Evolutionary conservation across 2,113 vertebrate genomes (phyloP), one percentile per base, ranked within the genome.

Genomic region (Rhea americana): DNA sequence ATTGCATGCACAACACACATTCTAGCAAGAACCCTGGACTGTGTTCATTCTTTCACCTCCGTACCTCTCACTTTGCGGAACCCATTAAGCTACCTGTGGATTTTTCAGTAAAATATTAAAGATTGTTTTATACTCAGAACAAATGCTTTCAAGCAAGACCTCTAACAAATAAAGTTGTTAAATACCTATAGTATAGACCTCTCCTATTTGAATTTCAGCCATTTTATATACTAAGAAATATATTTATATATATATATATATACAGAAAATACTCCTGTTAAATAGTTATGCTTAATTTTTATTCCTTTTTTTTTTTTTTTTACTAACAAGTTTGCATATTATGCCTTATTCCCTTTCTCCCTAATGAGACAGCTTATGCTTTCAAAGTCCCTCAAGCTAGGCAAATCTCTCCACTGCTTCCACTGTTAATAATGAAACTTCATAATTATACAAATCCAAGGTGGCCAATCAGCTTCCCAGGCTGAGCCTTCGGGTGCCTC

Each of bases 1-100:
- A 98, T 98, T 98, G 98, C 98, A 97, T 98, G 98, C 98, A 98
- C 97, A 98, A 98, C 98, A 98, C 97, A 98, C 96, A 97, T 97
- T 98, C 97, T 91, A 97, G 96, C 96, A 97, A 98, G 97, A 97
- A 97, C 98, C 94, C 97, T 97, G 97, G 97, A 98, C 98, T 97
- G 97, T 97, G 96, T 97, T 97, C 97, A 96, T 97, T 97, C 97
- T 97, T 97, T 97, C 97, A 96, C 97, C 97, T 95, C 96, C 84
- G 75, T 93, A 95, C 97, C 95, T 96, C 86, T 97, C 93, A 95
- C 95, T 97, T 95, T 95, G 95, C 95, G 96, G 95, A 97, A 96
- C 95, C 95, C 93, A 98, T 97, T 98, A 97, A 96, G 96, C 97
- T 98, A 98, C 98, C 97, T 98, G 98, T 98, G 97, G 98, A 96